Conservation (phyloP, 2,888 invertebrate species). For the Nomada goodeniana region DNA sequence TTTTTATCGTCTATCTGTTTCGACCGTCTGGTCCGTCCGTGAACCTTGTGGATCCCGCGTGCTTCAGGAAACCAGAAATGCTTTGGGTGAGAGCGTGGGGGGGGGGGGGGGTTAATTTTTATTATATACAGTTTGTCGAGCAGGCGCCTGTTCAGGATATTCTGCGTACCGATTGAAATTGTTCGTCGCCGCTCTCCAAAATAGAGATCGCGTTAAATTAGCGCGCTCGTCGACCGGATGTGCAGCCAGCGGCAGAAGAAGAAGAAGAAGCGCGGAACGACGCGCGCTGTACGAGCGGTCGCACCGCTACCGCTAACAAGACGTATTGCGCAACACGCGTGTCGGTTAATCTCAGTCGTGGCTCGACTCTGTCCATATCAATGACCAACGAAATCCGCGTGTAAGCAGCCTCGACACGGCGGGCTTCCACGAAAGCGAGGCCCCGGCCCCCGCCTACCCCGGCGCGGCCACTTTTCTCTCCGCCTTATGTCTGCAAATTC, state of each 20-base stretch:
- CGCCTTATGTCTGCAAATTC: constrained; percentile 48
- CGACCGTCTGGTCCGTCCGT: background rate
- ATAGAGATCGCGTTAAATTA: constrained; percentile 15
- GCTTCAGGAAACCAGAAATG: background rate
- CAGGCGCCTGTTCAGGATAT: too few species aligned
- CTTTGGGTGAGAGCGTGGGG: too few species aligned
- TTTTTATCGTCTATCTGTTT: constrained; percentile 33
- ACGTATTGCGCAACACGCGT: constrained; percentile 48
- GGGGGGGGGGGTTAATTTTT: background rate
- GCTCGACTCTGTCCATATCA: constrained; percentile 36
- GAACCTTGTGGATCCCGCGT: background rate
- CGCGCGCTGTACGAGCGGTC: background rate
- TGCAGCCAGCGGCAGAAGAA: background rate
- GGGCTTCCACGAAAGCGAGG: constrained; percentile 24
- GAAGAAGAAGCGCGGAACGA: constrained; percentile 2
- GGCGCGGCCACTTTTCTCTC: background rate
- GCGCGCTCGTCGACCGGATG: constrained; percentile 9
- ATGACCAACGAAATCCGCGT: constrained; percentile 49
- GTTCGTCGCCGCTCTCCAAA: background rate
- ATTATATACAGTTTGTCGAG: background rate
- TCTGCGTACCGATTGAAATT: background rate
- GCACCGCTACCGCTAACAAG: constrained; percentile 41
- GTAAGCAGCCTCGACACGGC: constrained; percentile 13
- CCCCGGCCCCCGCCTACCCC: background rate
- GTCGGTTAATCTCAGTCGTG: constrained; percentile 49